A percentile compares a stretch with the other conserved stretches of the same genome.
These are phyloP conservation scores for Ophion slaviceki DNA, from an alignment of 2,888 invertebrate species.

Conservation along the genomic window DNA sequence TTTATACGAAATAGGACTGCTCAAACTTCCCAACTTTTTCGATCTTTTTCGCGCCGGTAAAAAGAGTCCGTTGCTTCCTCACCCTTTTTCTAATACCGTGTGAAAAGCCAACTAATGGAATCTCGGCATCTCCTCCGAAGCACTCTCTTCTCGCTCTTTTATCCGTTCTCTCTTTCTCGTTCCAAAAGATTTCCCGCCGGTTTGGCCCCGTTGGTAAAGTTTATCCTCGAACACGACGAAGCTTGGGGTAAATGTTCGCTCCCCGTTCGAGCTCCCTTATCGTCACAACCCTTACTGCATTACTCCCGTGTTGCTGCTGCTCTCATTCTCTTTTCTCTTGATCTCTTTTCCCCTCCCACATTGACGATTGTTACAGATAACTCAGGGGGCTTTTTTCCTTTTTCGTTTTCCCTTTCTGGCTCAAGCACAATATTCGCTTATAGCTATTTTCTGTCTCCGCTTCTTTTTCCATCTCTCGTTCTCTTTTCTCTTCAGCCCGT, in stretches of 20 bases:
- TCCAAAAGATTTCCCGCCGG: conserved; percentile 39
- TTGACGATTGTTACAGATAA: too few species aligned
- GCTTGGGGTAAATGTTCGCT: conserved; percentile 9
- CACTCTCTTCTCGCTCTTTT: conserved; percentile 23
- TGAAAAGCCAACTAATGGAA: conserved; percentile 48
- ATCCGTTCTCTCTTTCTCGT: conserved; percentile 30
- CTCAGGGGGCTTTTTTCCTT: too few species aligned
- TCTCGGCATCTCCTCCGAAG: conserved; percentile 19
- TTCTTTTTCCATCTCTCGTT: background rate
- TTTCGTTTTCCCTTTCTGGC: too few species aligned
- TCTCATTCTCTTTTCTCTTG: conserved; percentile 25
- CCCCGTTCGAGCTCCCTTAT: conserved; percentile 28
- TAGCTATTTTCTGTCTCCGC: too few species aligned
- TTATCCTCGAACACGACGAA: conserved; percentile 62
- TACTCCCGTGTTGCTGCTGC: conserved; percentile 3
- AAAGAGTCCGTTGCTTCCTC: conserved; percentile 51
- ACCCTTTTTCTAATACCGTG: conserved; percentile 30
- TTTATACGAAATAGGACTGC: background rate
- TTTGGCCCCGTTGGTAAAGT: conserved; percentile 69
- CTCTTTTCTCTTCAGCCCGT: background rate
- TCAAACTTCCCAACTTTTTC: conserved; percentile 1
- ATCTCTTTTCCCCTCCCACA: conserved; percentile 2
- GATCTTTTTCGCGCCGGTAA: background rate
- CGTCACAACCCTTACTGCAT: conserved; percentile 36
- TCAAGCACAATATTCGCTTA: too few species aligned